Evolutionary conservation across 2,888 invertebrate genomes (phyloP).

Genomic region (Andrena trimmerana): DNA sequence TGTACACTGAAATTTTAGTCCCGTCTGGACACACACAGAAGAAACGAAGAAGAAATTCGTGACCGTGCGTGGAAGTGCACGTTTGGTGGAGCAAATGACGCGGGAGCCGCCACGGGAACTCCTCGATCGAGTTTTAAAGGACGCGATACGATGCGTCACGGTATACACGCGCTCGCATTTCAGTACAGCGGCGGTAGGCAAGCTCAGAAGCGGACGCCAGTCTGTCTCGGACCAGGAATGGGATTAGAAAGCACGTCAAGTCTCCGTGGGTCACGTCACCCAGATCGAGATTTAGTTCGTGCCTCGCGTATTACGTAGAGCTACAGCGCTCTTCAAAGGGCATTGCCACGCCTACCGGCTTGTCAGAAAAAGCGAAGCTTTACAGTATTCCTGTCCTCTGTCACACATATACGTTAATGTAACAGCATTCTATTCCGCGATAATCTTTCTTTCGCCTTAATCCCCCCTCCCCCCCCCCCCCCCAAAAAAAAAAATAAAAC

Average conservation of each 20-base stretch:
- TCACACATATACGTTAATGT: not conserved
- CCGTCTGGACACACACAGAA: too few relatives aligned
- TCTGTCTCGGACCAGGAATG: conserved; percentile 69
- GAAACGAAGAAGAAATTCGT: too few relatives aligned
- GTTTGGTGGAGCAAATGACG: too few relatives aligned
- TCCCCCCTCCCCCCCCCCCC: too few relatives aligned
- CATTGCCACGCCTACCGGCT: conserved; percentile 43
- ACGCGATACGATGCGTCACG: conserved; percentile 26
- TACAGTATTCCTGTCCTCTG: not conserved
- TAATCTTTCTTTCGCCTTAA: too few relatives aligned
- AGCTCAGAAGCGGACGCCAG: conserved; percentile 64
- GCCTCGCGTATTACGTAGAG: conserved; percentile 58
- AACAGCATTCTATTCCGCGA: not conserved
- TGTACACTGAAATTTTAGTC: too few relatives aligned
- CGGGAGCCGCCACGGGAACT: conserved; percentile 9
- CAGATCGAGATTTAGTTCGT: conserved; percentile 76
- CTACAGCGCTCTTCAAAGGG: conserved; percentile 63
- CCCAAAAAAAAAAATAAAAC: not conserved
- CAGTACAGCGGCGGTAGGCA: conserved; percentile 13
- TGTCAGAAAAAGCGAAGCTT: conserved; percentile 27
- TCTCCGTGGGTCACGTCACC: conserved; percentile 74
- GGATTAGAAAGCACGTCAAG: conserved; percentile 78
- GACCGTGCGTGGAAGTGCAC: too few relatives aligned
- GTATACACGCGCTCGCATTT: not conserved
- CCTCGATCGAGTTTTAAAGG: conserved; percentile 15